Conservation (phyloP, 2,113 vertebrate genomes). For the human (Homo sapiens) region GRCh38 chr17:42227001-42227500, state of each 20-base stretch:
- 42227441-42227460: not conserved
- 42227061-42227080: no score
- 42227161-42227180: no score
- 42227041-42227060: no score
- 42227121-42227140: no score
- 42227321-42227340: not conserved
- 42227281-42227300: not conserved
- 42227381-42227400: not conserved
- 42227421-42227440: not conserved
- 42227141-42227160: no score
- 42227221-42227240: not conserved
- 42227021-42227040: no score
- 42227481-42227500: fast-evolving
- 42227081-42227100: no score
- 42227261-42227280: not conserved
- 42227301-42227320: not conserved
- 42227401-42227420: not conserved
- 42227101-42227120: no score
- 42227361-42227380: not conserved
- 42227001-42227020: no score
- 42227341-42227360: not conserved
- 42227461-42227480: not conserved
- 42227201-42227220: not conserved
- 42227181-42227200: no score
- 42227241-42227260: not conserved